A percentile compares a stretch with the other conserved stretches of the same genome.
These are phyloP conservation scores for Lasioglossum oenotherae DNA, from an alignment of 2,888 invertebrate species.

Conservation along the genomic window DNA sequence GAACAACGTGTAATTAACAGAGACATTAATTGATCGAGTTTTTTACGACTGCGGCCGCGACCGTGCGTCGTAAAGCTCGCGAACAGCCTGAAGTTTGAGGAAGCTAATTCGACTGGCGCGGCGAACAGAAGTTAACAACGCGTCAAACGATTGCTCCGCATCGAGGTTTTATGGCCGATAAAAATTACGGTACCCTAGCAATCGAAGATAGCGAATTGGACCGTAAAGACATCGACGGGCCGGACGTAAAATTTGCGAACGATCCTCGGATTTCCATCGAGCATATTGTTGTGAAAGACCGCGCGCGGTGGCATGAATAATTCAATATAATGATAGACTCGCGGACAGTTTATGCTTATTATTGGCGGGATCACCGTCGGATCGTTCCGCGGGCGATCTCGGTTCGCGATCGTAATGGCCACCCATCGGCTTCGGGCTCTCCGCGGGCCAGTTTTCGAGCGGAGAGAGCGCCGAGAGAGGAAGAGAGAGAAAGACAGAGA, in stretches of 20 bases:
- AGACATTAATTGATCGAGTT: too few species aligned
- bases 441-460: constrained; percentile 14
- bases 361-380: constrained; percentile 34
- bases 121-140: neutral
- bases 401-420: constrained; percentile 1
- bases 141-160: neutral
- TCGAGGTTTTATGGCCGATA: neutral
- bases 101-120: neutral
- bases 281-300: constrained; percentile 6
- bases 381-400: constrained; percentile 22
- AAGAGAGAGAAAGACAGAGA: neutral
- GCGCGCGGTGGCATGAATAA: constrained; percentile 41
- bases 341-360: constrained; percentile 43
- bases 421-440: constrained; percentile 10
- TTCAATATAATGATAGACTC: constrained; percentile 43
- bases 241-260: constrained; percentile 9
- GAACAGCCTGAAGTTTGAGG: neutral
- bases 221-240: constrained; percentile 15
- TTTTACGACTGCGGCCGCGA: neutral
- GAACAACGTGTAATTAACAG: too few species aligned
- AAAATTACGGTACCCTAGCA: neutral
- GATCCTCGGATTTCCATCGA: constrained; percentile 20
- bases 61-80: neutral
- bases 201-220: constrained; percentile 7
- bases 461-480: too few species aligned